These are phyloP conservation scores for Myiotriccus ornatus DNA, from an alignment of 2,797 vertebrate genomes.

Conservation along the genomic window DNA sequence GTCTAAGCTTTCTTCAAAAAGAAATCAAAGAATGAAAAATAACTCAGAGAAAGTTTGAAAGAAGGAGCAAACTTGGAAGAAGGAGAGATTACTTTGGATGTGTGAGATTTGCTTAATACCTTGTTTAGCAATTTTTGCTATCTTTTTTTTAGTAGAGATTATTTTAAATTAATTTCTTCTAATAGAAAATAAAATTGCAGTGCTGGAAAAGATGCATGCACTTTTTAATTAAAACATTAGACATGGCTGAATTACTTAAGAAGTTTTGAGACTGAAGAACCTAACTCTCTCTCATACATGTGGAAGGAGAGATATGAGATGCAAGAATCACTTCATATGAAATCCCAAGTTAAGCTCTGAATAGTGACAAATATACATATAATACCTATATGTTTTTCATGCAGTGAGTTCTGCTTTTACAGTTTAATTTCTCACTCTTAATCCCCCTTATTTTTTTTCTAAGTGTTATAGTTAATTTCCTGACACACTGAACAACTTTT, in stretches of 20 bases:
- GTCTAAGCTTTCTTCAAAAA: not conserved
- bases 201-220: not conserved
- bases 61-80: not conserved
- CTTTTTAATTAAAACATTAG: not conserved
- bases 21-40: not conserved
- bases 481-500: not conserved
- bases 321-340: not conserved
- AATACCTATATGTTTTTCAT: not conserved
- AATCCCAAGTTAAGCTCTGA: not conserved
- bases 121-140: not conserved
- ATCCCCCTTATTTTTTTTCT: not conserved
- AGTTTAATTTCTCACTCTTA: not conserved
- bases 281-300: not conserved
- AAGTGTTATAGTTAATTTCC: not conserved
- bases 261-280: not conserved
- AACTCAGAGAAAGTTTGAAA: not conserved
- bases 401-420: not conserved
- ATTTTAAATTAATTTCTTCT: slow-evolving; percentile 10
- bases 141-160: not conserved
- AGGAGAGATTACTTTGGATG: not conserved
- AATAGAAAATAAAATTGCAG: not conserved
- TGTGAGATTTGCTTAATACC: not conserved
- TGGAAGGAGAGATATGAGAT: not conserved
- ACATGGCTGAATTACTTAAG: not conserved
- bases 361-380: not conserved